Evolutionary conservation across 2,888 invertebrate species (phyloP).

Genomic region (Ecdyonurus torrentis): DNA sequence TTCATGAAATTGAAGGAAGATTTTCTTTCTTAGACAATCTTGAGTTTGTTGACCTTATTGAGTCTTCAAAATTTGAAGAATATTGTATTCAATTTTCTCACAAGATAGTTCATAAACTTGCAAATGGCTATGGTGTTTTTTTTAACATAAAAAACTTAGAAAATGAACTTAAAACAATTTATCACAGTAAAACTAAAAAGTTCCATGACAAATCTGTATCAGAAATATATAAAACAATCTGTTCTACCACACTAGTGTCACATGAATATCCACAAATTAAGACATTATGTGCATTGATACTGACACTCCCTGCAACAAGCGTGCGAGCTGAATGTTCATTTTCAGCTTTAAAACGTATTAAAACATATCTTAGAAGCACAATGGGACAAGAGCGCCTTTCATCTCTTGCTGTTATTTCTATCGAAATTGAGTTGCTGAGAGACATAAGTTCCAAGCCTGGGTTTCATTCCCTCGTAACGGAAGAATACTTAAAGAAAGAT

Average conservation of each 20-base stretch:
- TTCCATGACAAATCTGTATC: not conserved
- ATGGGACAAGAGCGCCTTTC: conserved; percentile 10
- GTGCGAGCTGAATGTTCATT: conserved; percentile 4
- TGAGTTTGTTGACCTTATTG: conserved; percentile 7
- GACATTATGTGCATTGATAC: conserved; percentile 11
- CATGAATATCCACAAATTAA: too few relatives aligned
- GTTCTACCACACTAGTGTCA: not conserved
- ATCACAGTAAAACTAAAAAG: not conserved
- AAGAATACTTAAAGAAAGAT: conserved; percentile 13
- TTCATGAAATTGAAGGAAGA: conserved; percentile 8
- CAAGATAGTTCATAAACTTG: too few relatives aligned
- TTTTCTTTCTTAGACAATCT: conserved; percentile 9
- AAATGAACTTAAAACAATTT: not conserved
- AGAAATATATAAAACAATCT: not conserved
- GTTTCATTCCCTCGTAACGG: conserved; percentile 15
- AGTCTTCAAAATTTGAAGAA: conserved; percentile 8
- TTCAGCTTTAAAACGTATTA: conserved; percentile 10
- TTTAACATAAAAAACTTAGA: not conserved
- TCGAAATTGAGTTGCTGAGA: conserved; percentile 13
- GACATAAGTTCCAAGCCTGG: conserved; percentile 9
- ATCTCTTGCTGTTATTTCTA: conserved; percentile 11
- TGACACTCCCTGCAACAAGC: conserved; percentile 12
- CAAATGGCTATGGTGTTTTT: not conserved
- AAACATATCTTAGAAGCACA: conserved; percentile 11
- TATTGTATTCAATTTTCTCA: too few relatives aligned